A percentile compares a stretch with the other conserved stretches of the same genome.
phyloP scores from a whole-genome alignment of 1,140 invertebrate species.

The Cydia pomonella region DNA sequence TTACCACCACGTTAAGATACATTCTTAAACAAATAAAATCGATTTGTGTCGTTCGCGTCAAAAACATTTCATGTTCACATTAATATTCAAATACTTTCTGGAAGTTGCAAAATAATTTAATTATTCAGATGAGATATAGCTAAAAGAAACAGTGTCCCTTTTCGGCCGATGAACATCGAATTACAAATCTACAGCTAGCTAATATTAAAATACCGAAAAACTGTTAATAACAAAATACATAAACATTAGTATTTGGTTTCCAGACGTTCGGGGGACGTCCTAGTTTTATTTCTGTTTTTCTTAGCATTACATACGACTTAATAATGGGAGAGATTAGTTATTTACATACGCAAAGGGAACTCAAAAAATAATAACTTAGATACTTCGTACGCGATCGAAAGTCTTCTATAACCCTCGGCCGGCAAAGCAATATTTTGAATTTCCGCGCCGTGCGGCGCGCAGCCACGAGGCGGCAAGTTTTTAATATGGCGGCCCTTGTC shows the following conservation, averaged over 20 bases:
- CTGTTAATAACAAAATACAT: constrained; percentile 45
- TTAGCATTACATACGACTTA: not conserved
- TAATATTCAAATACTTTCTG: not conserved
- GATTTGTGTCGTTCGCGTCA: too few relatives aligned
- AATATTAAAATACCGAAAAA: constrained; percentile 48
- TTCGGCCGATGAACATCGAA: constrained; percentile 39
- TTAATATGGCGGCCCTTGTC: too few relatives aligned
- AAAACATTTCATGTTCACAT: too few relatives aligned
- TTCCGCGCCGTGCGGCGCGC: too few relatives aligned
- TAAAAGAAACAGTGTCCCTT: constrained; percentile 13
- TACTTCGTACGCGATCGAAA: not conserved
- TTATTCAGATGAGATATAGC: too few relatives aligned
- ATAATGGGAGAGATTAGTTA: not conserved
- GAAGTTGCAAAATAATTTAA: not conserved
- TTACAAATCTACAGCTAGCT: constrained; percentile 45
- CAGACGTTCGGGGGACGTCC: constrained; percentile 43
- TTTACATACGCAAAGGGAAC: not conserved
- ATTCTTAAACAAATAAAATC: too few relatives aligned
- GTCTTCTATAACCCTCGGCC: too few relatives aligned
- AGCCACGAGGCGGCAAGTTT: too few relatives aligned
- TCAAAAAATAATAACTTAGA: not conserved
- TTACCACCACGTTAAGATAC: too few relatives aligned
- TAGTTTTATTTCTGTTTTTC: constrained; percentile 2
- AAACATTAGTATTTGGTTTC: constrained; percentile 74
- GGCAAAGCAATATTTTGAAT: too few relatives aligned